These are phyloP conservation scores for Nibea albiflora DNA, from an alignment of 2,113 vertebrate species.

Conservation along the genomic window DNA sequence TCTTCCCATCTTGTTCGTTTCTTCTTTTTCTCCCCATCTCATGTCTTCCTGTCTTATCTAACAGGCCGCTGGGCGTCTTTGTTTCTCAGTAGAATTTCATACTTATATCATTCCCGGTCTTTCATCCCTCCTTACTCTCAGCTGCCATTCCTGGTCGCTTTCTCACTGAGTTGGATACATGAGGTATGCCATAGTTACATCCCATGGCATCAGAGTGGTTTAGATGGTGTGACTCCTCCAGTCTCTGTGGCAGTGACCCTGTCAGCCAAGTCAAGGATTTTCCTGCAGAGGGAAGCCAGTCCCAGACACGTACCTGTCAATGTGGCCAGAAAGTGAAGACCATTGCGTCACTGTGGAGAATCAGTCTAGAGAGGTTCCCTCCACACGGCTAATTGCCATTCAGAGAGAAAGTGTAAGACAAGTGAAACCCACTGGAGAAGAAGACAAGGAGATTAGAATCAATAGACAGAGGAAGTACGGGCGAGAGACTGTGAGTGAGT, in stretches of 20 bases:
- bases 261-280: slow-evolving; percentile 44
- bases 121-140: slow-evolving; percentile 31
- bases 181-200: slow-evolving; percentile 6
- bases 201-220: slow-evolving; percentile 35
- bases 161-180: not conserved
- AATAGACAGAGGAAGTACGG: slow-evolving; percentile 12
- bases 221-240: slow-evolving; percentile 30
- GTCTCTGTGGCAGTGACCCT: slow-evolving; percentile 41
- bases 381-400: slow-evolving; percentile 38
- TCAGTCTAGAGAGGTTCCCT: slow-evolving; percentile 15
- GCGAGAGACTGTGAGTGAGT: slow-evolving; percentile 6
- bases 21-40: slow-evolving; percentile 42
- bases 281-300: slow-evolving; percentile 5
- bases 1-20: slow-evolving; percentile 54
- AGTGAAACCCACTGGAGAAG: slow-evolving; percentile 46
- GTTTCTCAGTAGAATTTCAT: slow-evolving; percentile 69
- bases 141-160: slow-evolving; percentile 24
- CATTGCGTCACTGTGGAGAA: slow-evolving; percentile 13
- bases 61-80: slow-evolving; percentile 58
- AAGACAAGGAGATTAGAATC: slow-evolving; percentile 51
- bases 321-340: slow-evolving; percentile 21
- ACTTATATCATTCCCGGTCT: slow-evolving; percentile 54
- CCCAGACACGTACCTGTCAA: slow-evolving; percentile 30
- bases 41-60: slow-evolving; percentile 62
- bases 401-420: slow-evolving; percentile 45